Conservation (phyloP, 2,888 invertebrate genomes). For the Anorthoa munda region DNA sequence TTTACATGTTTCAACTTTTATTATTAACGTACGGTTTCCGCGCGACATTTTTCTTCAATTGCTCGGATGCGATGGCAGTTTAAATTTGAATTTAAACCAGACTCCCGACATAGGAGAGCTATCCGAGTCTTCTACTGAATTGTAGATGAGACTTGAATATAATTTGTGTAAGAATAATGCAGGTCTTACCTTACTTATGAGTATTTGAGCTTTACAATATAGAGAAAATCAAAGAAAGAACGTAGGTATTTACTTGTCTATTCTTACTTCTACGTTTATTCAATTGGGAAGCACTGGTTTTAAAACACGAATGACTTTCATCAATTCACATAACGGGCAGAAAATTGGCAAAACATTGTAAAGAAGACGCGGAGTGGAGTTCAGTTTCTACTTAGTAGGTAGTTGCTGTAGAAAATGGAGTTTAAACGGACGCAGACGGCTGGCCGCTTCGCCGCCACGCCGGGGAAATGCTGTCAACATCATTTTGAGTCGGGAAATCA, state of each 20-base stretch:
- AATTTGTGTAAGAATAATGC: conserved; percentile 15
- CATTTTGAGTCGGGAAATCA: conserved; percentile 35
- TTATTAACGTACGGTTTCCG: conserved; percentile 48
- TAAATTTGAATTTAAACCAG: conserved; percentile 48
- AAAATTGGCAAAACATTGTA: conserved; percentile 54
- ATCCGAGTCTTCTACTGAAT: conserved; percentile 22
- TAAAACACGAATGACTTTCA: conserved; percentile 8
- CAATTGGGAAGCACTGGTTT: background rate
- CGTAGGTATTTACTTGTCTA: too few species aligned
- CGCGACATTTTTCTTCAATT: conserved; percentile 50
- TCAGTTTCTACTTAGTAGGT: conserved; percentile 30
- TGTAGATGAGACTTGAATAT: conserved; percentile 43
- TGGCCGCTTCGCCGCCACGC: conserved; percentile 16
- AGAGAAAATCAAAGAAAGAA: background rate
- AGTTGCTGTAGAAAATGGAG: conserved; percentile 43
- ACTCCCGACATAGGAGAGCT: conserved; percentile 25
- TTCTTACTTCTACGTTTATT: background rate
- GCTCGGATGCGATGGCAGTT: conserved; percentile 34
- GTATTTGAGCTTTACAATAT: background rate
- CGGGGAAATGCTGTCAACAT: conserved; percentile 46
- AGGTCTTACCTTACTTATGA: background rate
- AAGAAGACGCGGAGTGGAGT: conserved; percentile 38
- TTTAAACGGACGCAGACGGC: conserved; percentile 34
- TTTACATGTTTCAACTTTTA: conserved; percentile 56
- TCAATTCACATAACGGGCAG: conserved; percentile 32